A percentile compares a stretch with the other conserved stretches of the same genome.
Evolutionary conservation across 35 echinoderm and acorn worm genomes (phyloP).

Genomic region (Lytechinus pictus): DNA sequence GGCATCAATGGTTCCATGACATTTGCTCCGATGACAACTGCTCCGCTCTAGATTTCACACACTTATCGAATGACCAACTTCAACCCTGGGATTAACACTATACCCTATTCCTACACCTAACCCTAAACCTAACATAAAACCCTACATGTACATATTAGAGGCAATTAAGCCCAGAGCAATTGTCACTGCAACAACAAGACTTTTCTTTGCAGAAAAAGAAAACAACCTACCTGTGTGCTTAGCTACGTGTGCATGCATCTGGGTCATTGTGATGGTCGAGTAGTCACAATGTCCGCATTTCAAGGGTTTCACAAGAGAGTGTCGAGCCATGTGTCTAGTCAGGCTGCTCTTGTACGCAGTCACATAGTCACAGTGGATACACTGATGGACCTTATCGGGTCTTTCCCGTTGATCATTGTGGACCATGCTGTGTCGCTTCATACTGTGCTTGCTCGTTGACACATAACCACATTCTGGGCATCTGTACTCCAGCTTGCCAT

Average conservation of each 20-base stretch:
- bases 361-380: slow-evolving; percentile 72
- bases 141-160: too few species aligned
- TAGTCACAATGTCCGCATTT: slow-evolving; percentile 99
- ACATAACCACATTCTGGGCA: slow-evolving; percentile 71
- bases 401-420: slow-evolving; percentile 70
- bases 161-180: too few species aligned
- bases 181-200: too few species aligned
- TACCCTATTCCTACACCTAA: too few species aligned
- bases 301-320: slow-evolving; percentile 86
- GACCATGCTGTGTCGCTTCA: slow-evolving; percentile 76
- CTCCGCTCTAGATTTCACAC: too few species aligned
- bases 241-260: slow-evolving; percentile 98
- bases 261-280: slow-evolving; percentile 96
- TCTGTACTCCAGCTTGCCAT: slow-evolving; percentile 32
- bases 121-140: too few species aligned
- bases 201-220: background rate
- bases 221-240: slow-evolving; percentile 85
- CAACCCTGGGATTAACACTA: too few species aligned
- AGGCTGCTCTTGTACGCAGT: slow-evolving; percentile 93
- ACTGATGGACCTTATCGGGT: slow-evolving; percentile 82
- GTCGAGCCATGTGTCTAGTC: slow-evolving; percentile 87
- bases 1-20: too few species aligned
- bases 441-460: slow-evolving; percentile 67
- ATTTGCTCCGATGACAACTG: too few species aligned
- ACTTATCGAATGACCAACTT: too few species aligned